Conservation (phyloP, 2,797 vertebrate species). For the Glossophaga mutica region DNA sequence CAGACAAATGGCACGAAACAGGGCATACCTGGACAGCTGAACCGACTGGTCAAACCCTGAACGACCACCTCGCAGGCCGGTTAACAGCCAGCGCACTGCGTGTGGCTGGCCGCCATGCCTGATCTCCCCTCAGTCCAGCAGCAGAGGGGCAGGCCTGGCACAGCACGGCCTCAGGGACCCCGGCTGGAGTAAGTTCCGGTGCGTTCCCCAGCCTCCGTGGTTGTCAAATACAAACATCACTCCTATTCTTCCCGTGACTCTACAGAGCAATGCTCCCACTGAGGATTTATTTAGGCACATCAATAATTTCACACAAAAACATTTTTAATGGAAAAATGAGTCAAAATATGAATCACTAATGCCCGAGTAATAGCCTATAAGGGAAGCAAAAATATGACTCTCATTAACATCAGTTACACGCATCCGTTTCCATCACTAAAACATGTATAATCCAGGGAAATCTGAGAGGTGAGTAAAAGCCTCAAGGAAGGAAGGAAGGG, state of each 20-base stretch:
- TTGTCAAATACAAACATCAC: not conserved
- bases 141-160: not conserved
- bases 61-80: not conserved
- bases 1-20: not conserved
- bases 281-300: not conserved
- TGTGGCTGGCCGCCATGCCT: not conserved
- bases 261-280: not conserved
- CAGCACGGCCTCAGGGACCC: not conserved
- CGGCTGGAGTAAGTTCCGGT: not conserved
- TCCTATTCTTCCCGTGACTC: not conserved
- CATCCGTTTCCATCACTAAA: not conserved
- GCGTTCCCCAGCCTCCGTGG: not conserved
- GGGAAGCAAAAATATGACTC: not conserved
- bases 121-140: not conserved
- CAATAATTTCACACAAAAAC: not conserved
- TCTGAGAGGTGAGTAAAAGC: not conserved
- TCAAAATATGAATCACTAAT: not conserved
- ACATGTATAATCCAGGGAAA: not conserved
- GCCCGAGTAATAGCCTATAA: not conserved
- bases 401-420: not conserved
- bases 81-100: not conserved
- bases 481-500: not conserved
- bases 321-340: not conserved
- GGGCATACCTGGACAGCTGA: not conserved
- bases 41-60: not conserved